A percentile compares a stretch with the other conserved stretches of the same genome.
Evolutionary conservation across 2,797 vertebrate genomes (phyloP).

Genomic region (Myotis planiceps): DNA sequence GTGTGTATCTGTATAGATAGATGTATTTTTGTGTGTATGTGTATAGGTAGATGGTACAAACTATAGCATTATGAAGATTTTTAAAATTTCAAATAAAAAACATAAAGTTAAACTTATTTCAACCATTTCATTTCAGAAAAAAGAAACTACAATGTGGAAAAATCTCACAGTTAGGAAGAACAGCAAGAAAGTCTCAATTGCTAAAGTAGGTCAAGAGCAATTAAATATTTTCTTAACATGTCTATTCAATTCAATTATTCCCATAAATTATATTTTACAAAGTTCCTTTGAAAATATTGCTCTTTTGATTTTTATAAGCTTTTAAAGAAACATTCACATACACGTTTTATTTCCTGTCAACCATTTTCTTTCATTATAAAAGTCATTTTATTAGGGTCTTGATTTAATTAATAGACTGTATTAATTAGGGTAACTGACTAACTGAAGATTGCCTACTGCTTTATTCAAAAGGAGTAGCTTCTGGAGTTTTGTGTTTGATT

Average conservation of each 20-base stretch:
- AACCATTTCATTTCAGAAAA: neutral
- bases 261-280: neutral
- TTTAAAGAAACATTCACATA: neutral
- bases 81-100: neutral
- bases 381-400: neutral
- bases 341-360: neutral
- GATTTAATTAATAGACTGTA: conserved; percentile 29
- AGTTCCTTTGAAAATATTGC: conserved; percentile 17
- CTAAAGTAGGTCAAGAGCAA: neutral
- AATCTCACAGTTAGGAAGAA: neutral
- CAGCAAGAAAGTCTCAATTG: neutral
- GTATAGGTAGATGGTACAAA: neutral
- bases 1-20: neutral
- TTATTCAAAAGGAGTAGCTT: neutral
- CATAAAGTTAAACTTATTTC: neutral
- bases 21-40: neutral
- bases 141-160: neutral
- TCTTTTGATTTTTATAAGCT: neutral
- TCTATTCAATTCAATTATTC: neutral
- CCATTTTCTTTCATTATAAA: conserved; percentile 28
- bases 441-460: neutral
- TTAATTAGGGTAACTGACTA: conserved; percentile 32
- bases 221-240: neutral
- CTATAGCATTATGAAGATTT: neutral
- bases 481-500: conserved; percentile 3